Evolutionary conservation across 2,113 vertebrate genomes (phyloP).

Genomic region (Gymnorhina tibicen): DNA sequence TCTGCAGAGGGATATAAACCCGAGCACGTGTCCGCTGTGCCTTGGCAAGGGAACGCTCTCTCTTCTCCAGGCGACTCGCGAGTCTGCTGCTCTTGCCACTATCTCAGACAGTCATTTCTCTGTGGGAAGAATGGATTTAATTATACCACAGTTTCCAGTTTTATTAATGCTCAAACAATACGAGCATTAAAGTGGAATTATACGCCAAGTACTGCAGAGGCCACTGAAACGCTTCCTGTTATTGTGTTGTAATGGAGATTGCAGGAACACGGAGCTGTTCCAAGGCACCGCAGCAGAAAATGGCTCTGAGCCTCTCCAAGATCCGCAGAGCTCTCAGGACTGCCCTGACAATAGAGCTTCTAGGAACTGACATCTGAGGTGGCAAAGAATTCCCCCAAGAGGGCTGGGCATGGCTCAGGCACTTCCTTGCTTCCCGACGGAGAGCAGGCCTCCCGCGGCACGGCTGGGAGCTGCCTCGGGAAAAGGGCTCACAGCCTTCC

Average conservation of each 20-base stretch:
- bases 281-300: slow-evolving; percentile 48
- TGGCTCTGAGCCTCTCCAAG: not conserved
- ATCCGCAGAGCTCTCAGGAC: not conserved
- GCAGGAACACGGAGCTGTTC: not conserved
- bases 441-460: not conserved
- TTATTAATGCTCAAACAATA: slow-evolving; percentile 57
- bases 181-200: slow-evolving; percentile 54
- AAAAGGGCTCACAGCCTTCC: not conserved
- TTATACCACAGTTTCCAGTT: slow-evolving; percentile 60
- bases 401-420: not conserved
- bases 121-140: slow-evolving; percentile 70
- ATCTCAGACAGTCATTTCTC: slow-evolving; percentile 50
- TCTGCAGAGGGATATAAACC: slow-evolving; percentile 6
- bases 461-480: not conserved
- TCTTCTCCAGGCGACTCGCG: slow-evolving; percentile 26
- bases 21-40: slow-evolving; percentile 47
- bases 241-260: slow-evolving; percentile 52
- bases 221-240: slow-evolving; percentile 70
- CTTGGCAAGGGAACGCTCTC: slow-evolving; percentile 12
- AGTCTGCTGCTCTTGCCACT: slow-evolving; percentile 57
- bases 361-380: slow-evolving; percentile 9
- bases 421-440: not conserved
- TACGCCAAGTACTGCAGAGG: slow-evolving; percentile 47
- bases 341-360: not conserved
- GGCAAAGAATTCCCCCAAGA: not conserved